phyloP scores from a whole-genome alignment of 1,140 invertebrate genomes.

The Leptinotarsa defecta region DNA sequence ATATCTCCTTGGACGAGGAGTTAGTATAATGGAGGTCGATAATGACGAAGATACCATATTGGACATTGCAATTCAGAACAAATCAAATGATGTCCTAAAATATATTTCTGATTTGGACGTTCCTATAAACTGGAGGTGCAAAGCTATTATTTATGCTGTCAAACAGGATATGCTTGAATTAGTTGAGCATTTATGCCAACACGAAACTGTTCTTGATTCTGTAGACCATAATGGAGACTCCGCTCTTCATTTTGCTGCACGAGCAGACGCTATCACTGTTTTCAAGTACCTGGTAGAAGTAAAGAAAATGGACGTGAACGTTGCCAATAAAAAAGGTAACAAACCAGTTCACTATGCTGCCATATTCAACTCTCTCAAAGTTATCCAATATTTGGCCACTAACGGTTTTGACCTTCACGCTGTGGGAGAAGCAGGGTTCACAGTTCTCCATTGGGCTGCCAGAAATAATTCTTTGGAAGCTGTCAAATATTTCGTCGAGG shows the following conservation, averaged over 20 bases:
- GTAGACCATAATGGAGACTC: background rate
- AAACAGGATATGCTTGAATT: background rate
- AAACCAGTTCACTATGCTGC: background rate
- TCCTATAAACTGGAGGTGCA: background rate
- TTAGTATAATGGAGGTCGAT: background rate
- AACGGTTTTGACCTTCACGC: background rate
- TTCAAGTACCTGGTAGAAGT: background rate
- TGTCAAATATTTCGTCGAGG: background rate
- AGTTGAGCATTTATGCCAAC: background rate
- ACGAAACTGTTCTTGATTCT: background rate
- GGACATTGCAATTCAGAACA: background rate
- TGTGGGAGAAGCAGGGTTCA: background rate
- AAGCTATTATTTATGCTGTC: background rate
- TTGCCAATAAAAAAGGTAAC: background rate
- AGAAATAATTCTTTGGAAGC: background rate
- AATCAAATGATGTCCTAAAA: background rate
- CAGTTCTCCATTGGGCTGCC: background rate
- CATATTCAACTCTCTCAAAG: background rate
- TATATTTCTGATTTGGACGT: background rate
- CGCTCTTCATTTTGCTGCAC: background rate
- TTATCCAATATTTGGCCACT: background rate
- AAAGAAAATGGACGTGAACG: background rate
- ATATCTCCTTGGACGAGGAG: background rate
- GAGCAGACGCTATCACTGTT: background rate
- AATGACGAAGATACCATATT: background rate